A percentile compares a stretch with the other conserved stretches of the same genome.
phyloP scores from a whole-genome alignment of 2,797 vertebrate species.

The Crypturellus tataupa region DNA sequence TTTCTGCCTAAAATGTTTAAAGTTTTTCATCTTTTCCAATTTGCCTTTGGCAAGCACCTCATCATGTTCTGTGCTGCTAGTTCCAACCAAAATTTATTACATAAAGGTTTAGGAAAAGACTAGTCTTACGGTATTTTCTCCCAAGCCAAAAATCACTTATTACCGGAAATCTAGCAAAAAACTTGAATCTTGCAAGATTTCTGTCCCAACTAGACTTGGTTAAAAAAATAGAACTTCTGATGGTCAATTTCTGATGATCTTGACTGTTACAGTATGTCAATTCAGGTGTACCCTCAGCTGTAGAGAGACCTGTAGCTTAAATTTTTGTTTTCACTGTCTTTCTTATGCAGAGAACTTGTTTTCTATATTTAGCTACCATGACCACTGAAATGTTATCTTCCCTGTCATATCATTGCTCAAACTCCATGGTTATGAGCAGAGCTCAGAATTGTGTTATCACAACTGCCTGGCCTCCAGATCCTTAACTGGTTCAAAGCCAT shows the following conservation, averaged over 20 bases:
- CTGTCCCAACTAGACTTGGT: background rate
- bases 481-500: background rate
- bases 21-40: constrained; percentile 19
- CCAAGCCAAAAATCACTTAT: constrained; percentile 21
- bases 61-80: background rate
- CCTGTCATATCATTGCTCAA: fast-evolving
- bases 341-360: background rate
- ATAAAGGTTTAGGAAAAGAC: background rate
- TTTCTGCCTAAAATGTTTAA: background rate
- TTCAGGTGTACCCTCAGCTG: background rate
- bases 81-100: background rate
- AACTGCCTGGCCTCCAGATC: background rate
- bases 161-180: background rate
- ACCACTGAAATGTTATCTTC: background rate
- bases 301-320: fast-evolving
- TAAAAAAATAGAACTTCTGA: background rate
- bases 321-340: background rate
- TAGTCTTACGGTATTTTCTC: constrained; percentile 1
- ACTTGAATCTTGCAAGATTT: background rate
- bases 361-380: background rate
- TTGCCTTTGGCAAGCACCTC: constrained; percentile 2
- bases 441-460: background rate
- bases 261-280: background rate
- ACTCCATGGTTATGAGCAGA: background rate
- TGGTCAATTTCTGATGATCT: background rate